A percentile compares a stretch with the other conserved stretches of the same genome.
Evolutionary conservation across 2,888 invertebrate genomes (phyloP).

Genomic region (Tubulanus polymorphus): DNA sequence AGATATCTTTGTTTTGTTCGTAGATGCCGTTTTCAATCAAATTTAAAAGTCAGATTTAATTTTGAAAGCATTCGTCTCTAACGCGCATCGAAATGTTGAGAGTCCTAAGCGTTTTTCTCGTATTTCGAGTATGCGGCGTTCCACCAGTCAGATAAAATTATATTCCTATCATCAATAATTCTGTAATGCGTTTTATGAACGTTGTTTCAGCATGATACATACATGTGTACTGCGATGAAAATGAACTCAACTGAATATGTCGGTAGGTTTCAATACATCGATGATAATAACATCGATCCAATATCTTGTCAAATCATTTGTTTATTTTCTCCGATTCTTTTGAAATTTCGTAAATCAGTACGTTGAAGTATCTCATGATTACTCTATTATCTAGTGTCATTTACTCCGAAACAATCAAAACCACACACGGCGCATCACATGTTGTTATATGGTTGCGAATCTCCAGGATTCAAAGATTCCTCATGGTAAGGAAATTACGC

Average conservation of each 20-base stretch:
- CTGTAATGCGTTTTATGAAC: not conserved
- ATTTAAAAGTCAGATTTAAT: too few species aligned
- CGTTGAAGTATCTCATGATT: not conserved
- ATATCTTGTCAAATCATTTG: too few species aligned
- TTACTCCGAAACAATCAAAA: not conserved
- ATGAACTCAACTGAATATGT: conserved; percentile 44
- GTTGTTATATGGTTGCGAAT: conserved; percentile 59
- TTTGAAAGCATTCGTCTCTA: too few species aligned
- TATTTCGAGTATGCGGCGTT: too few species aligned
- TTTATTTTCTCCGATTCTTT: not conserved
- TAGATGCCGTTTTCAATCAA: too few species aligned
- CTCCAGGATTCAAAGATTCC: conserved; percentile 36
- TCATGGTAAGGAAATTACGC: conserved; percentile 37
- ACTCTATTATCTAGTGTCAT: not conserved
- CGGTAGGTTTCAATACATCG: conserved; percentile 30
- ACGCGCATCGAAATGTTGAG: too few species aligned
- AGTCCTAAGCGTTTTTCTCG: too few species aligned
- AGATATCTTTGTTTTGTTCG: too few species aligned
- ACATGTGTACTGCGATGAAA: conserved; percentile 52
- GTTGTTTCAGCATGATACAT: conserved; percentile 52
- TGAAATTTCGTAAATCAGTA: too few species aligned
- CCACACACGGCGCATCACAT: conserved; percentile 59
- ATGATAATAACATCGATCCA: not conserved
- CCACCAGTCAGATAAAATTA: too few species aligned
- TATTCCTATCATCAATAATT: too few species aligned